Percentiles rank a stretch among this genome's conserved stretches.
Evolutionary conservation across 1,140 invertebrate species (phyloP).

Genomic region (Leptinotarsa lineolata): DNA sequence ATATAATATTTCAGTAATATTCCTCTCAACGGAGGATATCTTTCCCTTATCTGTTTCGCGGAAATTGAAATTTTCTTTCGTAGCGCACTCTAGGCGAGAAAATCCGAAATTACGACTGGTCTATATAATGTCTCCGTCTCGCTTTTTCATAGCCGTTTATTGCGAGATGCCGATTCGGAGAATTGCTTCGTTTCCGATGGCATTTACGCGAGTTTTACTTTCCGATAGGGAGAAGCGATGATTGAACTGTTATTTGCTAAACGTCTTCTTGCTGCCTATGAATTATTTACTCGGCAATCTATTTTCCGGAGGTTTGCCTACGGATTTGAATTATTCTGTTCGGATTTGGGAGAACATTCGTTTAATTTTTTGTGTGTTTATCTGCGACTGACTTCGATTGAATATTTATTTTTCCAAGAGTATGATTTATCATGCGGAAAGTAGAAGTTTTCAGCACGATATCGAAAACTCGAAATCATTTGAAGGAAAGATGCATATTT

Average conservation of each 20-base stretch:
- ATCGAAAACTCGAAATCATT: too few species aligned
- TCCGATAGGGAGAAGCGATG: slow-evolving; percentile 19
- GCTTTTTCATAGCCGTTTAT: slow-evolving; percentile 3
- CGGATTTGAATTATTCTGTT: background rate
- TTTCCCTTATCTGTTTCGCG: too few species aligned
- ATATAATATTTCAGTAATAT: too few species aligned
- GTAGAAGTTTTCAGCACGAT: too few species aligned
- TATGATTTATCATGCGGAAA: too few species aligned
- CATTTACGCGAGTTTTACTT: slow-evolving; percentile 29
- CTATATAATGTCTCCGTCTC: background rate
- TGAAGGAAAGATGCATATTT: too few species aligned
- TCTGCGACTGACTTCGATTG: background rate
- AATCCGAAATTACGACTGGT: too few species aligned
- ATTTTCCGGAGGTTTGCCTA: slow-evolving; percentile 26
- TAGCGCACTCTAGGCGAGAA: too few species aligned
- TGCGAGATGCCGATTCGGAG: slow-evolving; percentile 24
- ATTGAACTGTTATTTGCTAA: slow-evolving; percentile 34
- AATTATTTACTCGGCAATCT: slow-evolving; percentile 26
- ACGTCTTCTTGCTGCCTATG: slow-evolving; percentile 27
- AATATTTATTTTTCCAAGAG: background rate
- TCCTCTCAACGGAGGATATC: too few species aligned
- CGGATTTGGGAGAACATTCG: background rate
- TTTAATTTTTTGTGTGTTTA: slow-evolving; percentile 4
- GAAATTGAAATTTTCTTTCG: too few species aligned
- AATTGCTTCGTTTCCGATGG: slow-evolving; percentile 36